phyloP scores from a whole-genome alignment of 1,140 invertebrate species.

The Armadillidium nasatum region DNA sequence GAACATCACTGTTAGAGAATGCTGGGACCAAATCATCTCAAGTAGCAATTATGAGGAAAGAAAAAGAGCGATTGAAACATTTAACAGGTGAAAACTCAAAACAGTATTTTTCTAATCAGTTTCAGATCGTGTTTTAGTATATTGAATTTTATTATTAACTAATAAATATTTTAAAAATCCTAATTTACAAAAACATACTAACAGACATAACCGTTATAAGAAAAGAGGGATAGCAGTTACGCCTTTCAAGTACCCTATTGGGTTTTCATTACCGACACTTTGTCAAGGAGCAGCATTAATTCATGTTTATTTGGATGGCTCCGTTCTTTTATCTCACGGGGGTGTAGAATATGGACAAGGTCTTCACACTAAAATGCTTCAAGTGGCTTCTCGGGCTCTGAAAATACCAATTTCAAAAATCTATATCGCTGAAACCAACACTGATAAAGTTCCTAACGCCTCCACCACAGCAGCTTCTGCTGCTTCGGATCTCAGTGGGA shows the following conservation, averaged over 20 bases:
- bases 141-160: not conserved
- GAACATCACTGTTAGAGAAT: constrained; percentile 50
- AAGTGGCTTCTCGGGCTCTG: constrained; percentile 58
- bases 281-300: constrained; percentile 87
- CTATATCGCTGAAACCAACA: constrained; percentile 79
- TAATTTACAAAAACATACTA: not conserved
- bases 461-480: constrained; percentile 87
- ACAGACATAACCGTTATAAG: constrained; percentile 23
- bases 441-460: constrained; percentile 90
- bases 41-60: constrained; percentile 48
- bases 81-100: constrained; percentile 47
- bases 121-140: too few species aligned
- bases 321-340: constrained; percentile 82
- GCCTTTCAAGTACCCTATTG: constrained; percentile 84
- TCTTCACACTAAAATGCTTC: constrained; percentile 89
- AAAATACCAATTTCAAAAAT: constrained; percentile 70
- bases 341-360: constrained; percentile 96
- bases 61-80: constrained; percentile 46
- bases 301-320: constrained; percentile 85
- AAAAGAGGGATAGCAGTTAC: constrained; percentile 81
- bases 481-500: constrained; percentile 87
- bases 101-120: not conserved
- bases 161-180: not conserved
- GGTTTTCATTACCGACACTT: constrained; percentile 70
- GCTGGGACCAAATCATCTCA: constrained; percentile 51